Evolutionary conservation across 2,888 invertebrate species (phyloP).

Genomic region (Lepeophtheirus nordmannii): DNA sequence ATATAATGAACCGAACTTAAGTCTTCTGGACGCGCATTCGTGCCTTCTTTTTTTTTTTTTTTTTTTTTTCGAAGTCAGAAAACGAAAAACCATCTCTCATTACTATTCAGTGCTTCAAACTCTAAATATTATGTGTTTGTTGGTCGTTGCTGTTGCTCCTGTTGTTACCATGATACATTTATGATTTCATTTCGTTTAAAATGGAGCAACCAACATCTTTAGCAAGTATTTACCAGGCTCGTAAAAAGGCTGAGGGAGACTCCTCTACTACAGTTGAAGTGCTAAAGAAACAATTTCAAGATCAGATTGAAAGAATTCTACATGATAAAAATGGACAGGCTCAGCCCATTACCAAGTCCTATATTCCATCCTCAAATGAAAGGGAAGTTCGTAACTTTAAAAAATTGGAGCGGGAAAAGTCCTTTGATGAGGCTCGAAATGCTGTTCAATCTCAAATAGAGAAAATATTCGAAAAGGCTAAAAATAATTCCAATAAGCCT

Average conservation of each 20-base stretch:
- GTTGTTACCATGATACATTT: no score
- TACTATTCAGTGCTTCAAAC: no score
- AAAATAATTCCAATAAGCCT: constrained; percentile 31
- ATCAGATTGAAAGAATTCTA: constrained; percentile 10
- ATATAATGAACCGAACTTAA: no score
- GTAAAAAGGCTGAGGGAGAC: constrained; percentile 2
- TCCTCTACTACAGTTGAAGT: constrained; percentile 9
- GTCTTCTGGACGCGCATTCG: no score
- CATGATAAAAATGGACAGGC: background rate
- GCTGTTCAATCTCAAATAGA: constrained; percentile 72
- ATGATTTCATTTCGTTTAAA: no score
- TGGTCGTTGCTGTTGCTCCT: no score
- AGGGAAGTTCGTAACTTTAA: background rate
- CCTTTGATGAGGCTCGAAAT: constrained; percentile 36
- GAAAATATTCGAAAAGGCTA: constrained; percentile 58
- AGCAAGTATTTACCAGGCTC: constrained; percentile 17
- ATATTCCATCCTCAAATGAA: constrained; percentile 16
- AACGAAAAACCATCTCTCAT: no score
- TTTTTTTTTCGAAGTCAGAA: no score
- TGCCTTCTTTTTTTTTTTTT: no score
- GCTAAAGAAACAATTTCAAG: constrained; percentile 16
- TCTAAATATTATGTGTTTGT: no score
- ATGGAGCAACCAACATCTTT: background rate
- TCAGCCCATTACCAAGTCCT: background rate
- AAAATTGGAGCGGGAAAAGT: constrained; percentile 15